phyloP scores from a whole-genome alignment of 2,888 invertebrate genomes.

The Aphodius sticticus region DNA sequence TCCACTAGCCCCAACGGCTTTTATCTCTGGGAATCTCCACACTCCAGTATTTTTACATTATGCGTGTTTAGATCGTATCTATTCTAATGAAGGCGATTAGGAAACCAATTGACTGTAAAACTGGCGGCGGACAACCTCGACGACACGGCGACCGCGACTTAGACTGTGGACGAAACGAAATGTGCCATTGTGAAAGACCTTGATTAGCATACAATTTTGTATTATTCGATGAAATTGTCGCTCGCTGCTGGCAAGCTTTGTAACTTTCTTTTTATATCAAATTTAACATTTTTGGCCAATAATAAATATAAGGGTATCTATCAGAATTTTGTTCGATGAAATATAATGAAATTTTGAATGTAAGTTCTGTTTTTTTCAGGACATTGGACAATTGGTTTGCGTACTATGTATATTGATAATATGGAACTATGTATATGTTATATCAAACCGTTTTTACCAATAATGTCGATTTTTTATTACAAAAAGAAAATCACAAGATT shows the following conservation, averaged over 20 bases:
- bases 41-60: conserved; percentile 33
- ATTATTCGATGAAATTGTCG: background rate
- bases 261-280: background rate
- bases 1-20: conserved; percentile 13
- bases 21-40: conserved; percentile 12
- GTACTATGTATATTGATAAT: too few species aligned
- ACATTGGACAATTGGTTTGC: too few species aligned
- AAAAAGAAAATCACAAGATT: too few species aligned
- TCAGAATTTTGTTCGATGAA: too few species aligned
- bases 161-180: background rate
- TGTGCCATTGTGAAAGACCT: conserved; percentile 4
- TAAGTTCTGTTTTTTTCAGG: too few species aligned
- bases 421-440: too few species aligned
- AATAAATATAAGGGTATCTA: too few species aligned
- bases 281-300: too few species aligned
- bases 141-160: background rate
- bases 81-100: conserved; percentile 39
- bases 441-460: too few species aligned
- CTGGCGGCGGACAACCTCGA: conserved; percentile 23
- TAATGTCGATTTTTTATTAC: too few species aligned
- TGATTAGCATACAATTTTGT: background rate
- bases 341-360: too few species aligned
- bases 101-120: conserved; percentile 36
- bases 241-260: background rate
- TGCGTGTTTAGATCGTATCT: conserved; percentile 36